Conservation (phyloP, 2,113 vertebrate genomes). For the Donacobius atricapilla region DNA sequence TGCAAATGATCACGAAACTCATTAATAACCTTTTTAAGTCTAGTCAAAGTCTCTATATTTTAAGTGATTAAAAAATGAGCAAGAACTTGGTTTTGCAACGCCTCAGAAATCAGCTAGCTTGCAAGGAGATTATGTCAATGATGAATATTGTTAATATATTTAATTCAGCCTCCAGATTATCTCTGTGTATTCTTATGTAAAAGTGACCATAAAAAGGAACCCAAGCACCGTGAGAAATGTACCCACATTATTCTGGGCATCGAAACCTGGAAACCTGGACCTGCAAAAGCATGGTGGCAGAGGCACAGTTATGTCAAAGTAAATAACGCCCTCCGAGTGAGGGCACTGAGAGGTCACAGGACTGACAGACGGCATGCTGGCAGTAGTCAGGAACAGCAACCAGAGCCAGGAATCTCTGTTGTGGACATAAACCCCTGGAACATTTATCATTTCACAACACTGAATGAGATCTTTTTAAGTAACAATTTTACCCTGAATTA, state of each 20-base stretch:
- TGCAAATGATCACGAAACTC: background rate
- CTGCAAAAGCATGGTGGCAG: background rate
- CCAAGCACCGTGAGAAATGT: background rate
- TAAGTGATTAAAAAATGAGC: background rate
- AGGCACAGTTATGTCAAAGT: background rate
- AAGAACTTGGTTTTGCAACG: background rate
- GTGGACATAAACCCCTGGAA: background rate
- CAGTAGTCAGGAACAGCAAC: background rate
- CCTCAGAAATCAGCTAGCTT: conserved; percentile 12
- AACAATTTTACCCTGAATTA: background rate
- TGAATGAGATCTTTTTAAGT: accelerated
- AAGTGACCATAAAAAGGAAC: background rate
- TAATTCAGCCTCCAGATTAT: background rate
- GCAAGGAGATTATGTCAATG: background rate
- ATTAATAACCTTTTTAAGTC: background rate
- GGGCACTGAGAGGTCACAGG: background rate
- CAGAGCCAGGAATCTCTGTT: background rate
- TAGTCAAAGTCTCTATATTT: background rate
- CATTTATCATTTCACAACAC: background rate
- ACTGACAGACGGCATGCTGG: background rate
- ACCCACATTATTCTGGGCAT: accelerated
- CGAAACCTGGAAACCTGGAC: background rate
- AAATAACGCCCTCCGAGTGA: accelerated
- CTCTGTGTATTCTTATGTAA: background rate
- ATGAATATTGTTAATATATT: background rate